phyloP scores from a whole-genome alignment of 2,888 invertebrate genomes.

The Lepas anatifera region DNA sequence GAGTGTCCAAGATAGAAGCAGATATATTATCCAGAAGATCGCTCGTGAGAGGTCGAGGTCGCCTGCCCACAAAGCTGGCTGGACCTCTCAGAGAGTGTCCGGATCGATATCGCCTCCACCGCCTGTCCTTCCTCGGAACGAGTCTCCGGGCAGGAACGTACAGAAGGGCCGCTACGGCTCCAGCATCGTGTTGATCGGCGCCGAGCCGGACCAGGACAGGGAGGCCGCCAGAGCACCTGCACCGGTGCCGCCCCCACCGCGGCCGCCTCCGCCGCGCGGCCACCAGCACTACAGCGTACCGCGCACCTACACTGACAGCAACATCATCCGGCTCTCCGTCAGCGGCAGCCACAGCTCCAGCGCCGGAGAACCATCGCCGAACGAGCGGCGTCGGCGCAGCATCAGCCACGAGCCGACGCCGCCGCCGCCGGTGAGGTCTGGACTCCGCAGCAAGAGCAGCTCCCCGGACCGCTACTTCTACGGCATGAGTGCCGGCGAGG shows the following conservation, averaged over 20 bases:
- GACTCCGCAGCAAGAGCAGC: background rate
- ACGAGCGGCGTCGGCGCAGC: conserved; percentile 1
- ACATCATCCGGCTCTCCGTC: background rate
- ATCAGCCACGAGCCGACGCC: background rate
- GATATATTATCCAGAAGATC: conserved; percentile 10
- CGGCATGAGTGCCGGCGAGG: too few species aligned
- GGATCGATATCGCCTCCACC: background rate
- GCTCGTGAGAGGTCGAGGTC: background rate
- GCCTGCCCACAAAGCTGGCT: background rate
- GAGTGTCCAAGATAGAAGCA: background rate
- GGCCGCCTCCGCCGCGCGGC: background rate
- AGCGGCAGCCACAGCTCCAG: conserved; percentile 4
- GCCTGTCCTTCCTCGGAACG: background rate
- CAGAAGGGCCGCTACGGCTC: background rate
- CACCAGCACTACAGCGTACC: conserved; percentile 8
- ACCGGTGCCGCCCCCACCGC: background rate
- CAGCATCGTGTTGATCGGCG: background rate
- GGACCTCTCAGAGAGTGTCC: background rate
- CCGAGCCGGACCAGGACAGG: background rate
- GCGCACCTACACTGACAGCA: background rate
- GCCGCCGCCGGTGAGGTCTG: background rate
- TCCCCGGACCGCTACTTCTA: conserved; percentile 1
- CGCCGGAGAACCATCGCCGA: background rate
- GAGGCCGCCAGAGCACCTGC: background rate
- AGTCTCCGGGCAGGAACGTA: background rate